Percentiles rank a stretch among this genome's conserved stretches.
These are phyloP conservation scores for Tenthredo livida DNA, from an alignment of 2,888 invertebrate species.

Conservation along the genomic window DNA sequence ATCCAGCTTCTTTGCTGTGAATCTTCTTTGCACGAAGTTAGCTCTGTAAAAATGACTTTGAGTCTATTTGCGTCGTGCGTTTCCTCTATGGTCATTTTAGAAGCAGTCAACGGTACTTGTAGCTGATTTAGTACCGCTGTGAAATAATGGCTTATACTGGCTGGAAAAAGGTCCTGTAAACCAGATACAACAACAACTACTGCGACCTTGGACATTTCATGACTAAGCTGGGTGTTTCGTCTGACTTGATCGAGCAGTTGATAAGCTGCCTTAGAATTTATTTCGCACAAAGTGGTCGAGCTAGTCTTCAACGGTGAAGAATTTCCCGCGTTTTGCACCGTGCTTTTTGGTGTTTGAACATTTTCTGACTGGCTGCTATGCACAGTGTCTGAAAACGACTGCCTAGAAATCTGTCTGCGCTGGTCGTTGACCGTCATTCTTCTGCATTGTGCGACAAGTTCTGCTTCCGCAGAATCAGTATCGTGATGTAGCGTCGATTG, in stretches of 20 bases:
- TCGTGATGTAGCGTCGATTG: conserved; percentile 58
- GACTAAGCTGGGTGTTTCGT: conserved; percentile 91
- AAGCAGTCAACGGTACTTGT: conserved; percentile 82
- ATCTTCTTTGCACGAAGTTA: conserved; percentile 95
- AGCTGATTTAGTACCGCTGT: conserved; percentile 81
- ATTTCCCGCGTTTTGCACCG: conserved; percentile 66
- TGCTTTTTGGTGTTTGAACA: conserved; percentile 62
- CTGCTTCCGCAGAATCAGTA: conserved; percentile 54
- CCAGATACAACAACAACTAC: conserved; percentile 87
- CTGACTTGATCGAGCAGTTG: conserved; percentile 90
- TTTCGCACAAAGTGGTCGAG: conserved; percentile 68
- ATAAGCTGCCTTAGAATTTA: conserved; percentile 82
- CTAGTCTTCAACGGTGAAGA: conserved; percentile 70
- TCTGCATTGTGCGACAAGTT: conserved; percentile 50
- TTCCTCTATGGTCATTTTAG: conserved; percentile 86
- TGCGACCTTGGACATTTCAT: conserved; percentile 92
- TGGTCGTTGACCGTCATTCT: conserved; percentile 61
- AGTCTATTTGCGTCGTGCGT: conserved; percentile 92
- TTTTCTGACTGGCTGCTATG: conserved; percentile 58
- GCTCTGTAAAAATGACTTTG: conserved; percentile 89
- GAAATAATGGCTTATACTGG: conserved; percentile 82
- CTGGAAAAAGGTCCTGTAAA: conserved; percentile 81
- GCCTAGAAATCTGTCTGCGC: conserved; percentile 64
- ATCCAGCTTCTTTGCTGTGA: conserved; percentile 98
- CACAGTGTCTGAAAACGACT: conserved; percentile 68